Conservation (phyloP, 2,888 invertebrate genomes). For the Ariolimax columbianus region DNA sequence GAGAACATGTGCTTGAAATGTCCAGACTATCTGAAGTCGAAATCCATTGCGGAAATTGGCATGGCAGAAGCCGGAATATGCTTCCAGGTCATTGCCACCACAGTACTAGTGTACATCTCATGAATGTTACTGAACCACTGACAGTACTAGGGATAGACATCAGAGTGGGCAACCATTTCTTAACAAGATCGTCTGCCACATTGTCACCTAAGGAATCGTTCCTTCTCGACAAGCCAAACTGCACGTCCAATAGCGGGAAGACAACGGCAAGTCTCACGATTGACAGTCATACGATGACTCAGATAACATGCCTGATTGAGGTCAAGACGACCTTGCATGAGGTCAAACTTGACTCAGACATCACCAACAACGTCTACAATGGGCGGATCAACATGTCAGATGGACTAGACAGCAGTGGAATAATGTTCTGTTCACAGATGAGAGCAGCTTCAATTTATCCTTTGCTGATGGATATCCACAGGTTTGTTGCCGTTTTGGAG, state of each 20-base stretch:
- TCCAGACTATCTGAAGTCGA: too few species aligned
- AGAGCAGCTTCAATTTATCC: constrained; percentile 6
- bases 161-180: not conserved
- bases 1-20: too few species aligned
- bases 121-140: not conserved
- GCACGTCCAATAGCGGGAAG: not conserved
- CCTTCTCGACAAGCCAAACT: not conserved
- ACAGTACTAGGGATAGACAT: not conserved
- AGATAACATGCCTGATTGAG: not conserved
- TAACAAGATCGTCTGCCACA: not conserved
- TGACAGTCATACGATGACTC: not conserved
- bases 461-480: constrained; percentile 3
- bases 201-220: not conserved
- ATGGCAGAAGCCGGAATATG: not conserved
- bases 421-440: not conserved
- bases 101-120: not conserved
- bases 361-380: not conserved
- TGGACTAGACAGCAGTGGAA: not conserved
- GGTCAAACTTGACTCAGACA: not conserved
- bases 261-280: not conserved
- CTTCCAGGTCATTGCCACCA: not conserved
- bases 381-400: not conserved
- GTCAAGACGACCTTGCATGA: not conserved
- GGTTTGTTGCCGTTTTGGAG: not conserved
- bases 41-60: too few species aligned